Conservation (phyloP, 2,113 vertebrate species). For the Carollia perspicillata region DNA sequence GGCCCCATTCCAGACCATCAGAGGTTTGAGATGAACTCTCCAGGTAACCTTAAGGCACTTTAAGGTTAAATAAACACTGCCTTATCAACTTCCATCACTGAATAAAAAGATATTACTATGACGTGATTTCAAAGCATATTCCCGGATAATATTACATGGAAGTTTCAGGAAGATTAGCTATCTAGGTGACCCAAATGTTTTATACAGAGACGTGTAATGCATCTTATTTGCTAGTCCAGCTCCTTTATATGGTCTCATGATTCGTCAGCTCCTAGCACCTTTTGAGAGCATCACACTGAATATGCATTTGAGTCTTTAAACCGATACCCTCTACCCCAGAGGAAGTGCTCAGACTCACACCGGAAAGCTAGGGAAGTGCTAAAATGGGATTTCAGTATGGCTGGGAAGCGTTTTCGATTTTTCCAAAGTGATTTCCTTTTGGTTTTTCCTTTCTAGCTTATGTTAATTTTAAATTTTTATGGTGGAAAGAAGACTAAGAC, state of each 20-base stretch:
- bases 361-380: background rate
- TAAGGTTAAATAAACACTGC: background rate
- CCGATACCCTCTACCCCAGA: background rate
- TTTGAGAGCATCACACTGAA: background rate
- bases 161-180: background rate
- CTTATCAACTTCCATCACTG: background rate
- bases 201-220: background rate
- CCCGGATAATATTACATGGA: background rate
- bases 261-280: background rate
- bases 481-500: background rate
- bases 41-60: background rate
- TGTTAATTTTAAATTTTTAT: background rate
- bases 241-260: conserved; percentile 8
- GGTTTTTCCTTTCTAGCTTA: background rate
- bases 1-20: background rate
- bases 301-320: background rate
- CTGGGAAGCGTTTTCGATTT: background rate
- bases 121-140: background rate
- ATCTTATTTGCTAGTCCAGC: background rate
- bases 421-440: background rate
- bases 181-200: background rate
- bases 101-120: background rate
- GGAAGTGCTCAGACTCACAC: background rate
- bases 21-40: background rate
- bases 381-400: background rate